phyloP scores from a whole-genome alignment of 1,140 invertebrate species.

The Anthonomus grandis region DNA sequence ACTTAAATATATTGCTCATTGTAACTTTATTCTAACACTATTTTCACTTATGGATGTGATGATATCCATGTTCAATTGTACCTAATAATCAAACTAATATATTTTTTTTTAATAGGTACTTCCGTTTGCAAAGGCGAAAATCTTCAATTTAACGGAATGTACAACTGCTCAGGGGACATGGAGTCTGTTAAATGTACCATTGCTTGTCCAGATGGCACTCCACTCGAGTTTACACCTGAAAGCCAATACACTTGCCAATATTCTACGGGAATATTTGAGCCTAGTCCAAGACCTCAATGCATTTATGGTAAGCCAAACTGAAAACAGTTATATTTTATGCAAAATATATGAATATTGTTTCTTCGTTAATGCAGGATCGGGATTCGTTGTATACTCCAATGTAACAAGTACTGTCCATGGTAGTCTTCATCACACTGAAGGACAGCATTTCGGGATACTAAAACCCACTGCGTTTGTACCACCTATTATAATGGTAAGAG shows the following conservation, averaged over 20 bases:
- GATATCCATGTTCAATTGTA: no score
- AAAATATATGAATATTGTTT: not conserved
- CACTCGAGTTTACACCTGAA: conserved; percentile 60
- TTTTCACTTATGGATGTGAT: not conserved
- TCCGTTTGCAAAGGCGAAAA: conserved; percentile 58
- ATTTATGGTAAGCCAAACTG: conserved; percentile 60
- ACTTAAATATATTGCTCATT: no score
- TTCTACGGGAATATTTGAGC: conserved; percentile 62
- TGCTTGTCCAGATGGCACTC: conserved; percentile 61
- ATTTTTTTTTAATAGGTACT: conserved; percentile 51
- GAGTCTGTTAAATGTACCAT: conserved; percentile 62
- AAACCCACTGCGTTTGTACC: no score
- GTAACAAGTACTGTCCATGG: no score
- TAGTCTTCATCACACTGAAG: no score
- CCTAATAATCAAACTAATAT: no score
- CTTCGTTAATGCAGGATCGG: no score
- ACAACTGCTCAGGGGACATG: conserved; percentile 62
- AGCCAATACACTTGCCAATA: conserved; percentile 67
- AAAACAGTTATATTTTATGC: not conserved
- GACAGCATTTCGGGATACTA: no score
- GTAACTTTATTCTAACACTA: no score
- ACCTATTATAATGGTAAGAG: no score
- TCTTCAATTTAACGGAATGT: conserved; percentile 71
- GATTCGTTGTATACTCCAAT: no score
- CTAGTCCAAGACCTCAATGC: conserved; percentile 71